Evolutionary conservation across 2,797 vertebrate genomes (phyloP).

Genomic region (Carcharodon carcharias): DNA sequence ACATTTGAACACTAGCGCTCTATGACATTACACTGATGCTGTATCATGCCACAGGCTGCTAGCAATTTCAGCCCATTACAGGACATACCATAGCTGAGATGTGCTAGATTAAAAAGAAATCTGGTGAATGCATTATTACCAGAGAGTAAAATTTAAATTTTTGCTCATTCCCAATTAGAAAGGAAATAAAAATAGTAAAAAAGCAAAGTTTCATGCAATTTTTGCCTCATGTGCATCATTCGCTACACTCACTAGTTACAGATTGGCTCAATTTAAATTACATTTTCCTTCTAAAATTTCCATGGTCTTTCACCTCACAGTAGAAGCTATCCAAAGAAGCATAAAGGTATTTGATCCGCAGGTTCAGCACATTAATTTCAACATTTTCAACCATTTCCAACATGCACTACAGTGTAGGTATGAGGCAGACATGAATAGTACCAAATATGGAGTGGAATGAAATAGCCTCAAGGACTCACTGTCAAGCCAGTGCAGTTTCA

Average conservation of each 20-base stretch:
- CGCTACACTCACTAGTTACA: too few relatives aligned
- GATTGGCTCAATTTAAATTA: neutral
- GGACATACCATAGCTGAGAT: too few relatives aligned
- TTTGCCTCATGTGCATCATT: neutral
- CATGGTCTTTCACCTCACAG: neutral
- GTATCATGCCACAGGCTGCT: neutral
- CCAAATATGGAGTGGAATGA: neutral
- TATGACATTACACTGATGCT: neutral
- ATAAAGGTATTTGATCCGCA: neutral
- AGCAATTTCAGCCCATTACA: neutral
- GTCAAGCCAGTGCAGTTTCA: neutral
- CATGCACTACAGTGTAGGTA: neutral
- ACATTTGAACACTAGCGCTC: neutral
- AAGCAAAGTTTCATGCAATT: neutral
- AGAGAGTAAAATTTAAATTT: neutral
- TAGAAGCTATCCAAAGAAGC: neutral
- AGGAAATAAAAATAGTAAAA: neutral
- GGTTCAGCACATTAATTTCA: neutral
- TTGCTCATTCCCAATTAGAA: neutral
- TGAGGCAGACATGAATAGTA: neutral
- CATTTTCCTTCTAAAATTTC: neutral
- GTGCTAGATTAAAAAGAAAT: neutral
- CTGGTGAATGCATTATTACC: neutral
- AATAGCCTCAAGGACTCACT: neutral
- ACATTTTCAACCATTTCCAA: neutral